Conservation (phyloP, 2,113 vertebrate genomes). For the Struthidea cinerea region DNA sequence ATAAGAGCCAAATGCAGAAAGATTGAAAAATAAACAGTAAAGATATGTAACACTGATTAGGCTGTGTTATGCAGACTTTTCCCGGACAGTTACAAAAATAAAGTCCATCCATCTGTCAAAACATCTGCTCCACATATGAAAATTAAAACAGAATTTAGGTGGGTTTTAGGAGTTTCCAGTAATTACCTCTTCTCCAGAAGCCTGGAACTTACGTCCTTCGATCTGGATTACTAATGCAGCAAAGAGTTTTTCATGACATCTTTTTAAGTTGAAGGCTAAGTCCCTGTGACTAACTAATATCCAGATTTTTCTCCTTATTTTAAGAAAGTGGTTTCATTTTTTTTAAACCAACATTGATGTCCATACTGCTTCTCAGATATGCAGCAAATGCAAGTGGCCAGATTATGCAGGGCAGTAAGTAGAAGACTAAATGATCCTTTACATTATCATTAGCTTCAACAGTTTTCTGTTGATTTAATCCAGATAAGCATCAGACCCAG, state of each 20-base stretch:
- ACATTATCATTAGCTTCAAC: conserved; percentile 39
- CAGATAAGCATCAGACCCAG: conserved; percentile 34
- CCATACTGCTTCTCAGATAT: background rate
- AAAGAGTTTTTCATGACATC: conserved; percentile 15
- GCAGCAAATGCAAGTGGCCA: background rate
- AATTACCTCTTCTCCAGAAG: conserved; percentile 63
- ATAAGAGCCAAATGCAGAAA: conserved; percentile 56
- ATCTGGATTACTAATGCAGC: conserved; percentile 37
- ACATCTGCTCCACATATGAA: conserved; percentile 74
- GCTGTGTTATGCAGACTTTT: conserved; percentile 70
- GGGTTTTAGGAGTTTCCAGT: conserved; percentile 68
- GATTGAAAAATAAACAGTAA: conserved; percentile 69
- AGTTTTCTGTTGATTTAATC: conserved; percentile 36
- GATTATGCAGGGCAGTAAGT: background rate
- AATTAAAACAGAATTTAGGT: conserved; percentile 72
- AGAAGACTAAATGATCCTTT: background rate
- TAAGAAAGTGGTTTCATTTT: background rate
- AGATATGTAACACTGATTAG: conserved; percentile 71
- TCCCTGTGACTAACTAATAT: background rate
- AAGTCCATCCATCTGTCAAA: conserved; percentile 83
- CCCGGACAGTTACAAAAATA: conserved; percentile 80
- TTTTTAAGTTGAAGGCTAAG: conserved; percentile 29
- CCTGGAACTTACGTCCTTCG: conserved; percentile 42
- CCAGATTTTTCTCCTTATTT: background rate
- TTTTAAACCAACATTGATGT: background rate